A percentile compares a stretch with the other conserved stretches of the same genome.
These are phyloP conservation scores for Zootoca vivipara DNA, from an alignment of 2,113 vertebrate species.

Conservation along the genomic window DNA sequence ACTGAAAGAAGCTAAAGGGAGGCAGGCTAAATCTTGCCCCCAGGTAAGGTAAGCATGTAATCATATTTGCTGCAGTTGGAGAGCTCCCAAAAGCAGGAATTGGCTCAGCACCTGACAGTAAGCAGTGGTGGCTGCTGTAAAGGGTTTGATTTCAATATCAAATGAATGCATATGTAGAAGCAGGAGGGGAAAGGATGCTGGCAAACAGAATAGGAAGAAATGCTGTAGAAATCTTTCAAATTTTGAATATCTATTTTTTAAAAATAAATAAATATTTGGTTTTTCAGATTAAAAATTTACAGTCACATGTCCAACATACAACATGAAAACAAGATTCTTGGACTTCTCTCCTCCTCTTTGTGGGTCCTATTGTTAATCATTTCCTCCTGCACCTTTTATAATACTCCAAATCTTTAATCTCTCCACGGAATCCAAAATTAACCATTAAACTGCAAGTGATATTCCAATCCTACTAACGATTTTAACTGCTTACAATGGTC, in stretches of 20 bases:
- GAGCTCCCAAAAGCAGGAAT: rapidly evolving
- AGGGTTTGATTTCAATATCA: neutral
- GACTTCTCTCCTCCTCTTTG: too few relatives aligned
- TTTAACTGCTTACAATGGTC: too few relatives aligned
- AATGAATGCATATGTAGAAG: neutral
- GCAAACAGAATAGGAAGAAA: constrained; percentile 18
- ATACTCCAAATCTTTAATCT: too few relatives aligned
- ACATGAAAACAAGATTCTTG: too few relatives aligned
- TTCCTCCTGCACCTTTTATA: too few relatives aligned
- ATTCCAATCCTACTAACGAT: too few relatives aligned
- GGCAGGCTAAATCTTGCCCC: neutral
- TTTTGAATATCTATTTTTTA: neutral
- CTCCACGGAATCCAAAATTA: too few relatives aligned
- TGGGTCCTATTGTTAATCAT: too few relatives aligned
- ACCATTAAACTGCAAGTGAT: too few relatives aligned
- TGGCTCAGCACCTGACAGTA: rapidly evolving
- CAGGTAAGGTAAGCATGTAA: neutral
- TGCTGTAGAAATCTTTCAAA: constrained; percentile 1
- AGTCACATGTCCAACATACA: too few relatives aligned
- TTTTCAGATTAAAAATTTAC: too few relatives aligned
- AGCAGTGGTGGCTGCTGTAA: neutral
- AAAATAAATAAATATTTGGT: too few relatives aligned
- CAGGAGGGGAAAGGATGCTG: constrained; percentile 4
- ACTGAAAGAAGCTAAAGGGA: neutral
- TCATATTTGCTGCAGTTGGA: neutral